These are phyloP conservation scores for Dasypolia templi DNA, from an alignment of 2,888 invertebrate species.

Conservation along the genomic window DNA sequence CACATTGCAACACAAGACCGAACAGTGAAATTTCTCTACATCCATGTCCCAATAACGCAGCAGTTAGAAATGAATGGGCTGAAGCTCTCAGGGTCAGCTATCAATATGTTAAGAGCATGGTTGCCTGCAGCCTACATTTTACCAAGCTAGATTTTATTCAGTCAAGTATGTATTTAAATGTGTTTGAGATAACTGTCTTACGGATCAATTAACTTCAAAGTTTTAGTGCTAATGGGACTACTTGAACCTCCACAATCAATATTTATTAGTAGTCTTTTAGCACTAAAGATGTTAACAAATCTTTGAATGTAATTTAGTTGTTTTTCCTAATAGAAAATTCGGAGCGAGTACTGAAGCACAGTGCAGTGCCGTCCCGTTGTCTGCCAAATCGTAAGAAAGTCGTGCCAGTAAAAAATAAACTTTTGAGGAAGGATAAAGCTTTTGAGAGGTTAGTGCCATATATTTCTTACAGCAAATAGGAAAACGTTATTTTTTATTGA, in stretches of 20 bases:
- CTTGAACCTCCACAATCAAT: too few species aligned
- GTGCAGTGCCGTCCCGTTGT: slow-evolving; percentile 61
- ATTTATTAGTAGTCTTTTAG: background rate
- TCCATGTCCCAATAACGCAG: slow-evolving; percentile 58
- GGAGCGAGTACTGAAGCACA: slow-evolving; percentile 53
- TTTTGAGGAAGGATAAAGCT: slow-evolving; percentile 26
- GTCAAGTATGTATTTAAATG: slow-evolving; percentile 51
- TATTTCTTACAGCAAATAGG: background rate
- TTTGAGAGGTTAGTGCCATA: slow-evolving; percentile 35
- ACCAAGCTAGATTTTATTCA: slow-evolving; percentile 54
- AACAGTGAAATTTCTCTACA: slow-evolving; percentile 54
- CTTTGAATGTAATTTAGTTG: background rate
- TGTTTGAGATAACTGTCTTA: background rate
- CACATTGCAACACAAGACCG: slow-evolving; percentile 56
- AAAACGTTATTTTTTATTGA: too few species aligned
- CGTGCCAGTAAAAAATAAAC: slow-evolving; percentile 18
- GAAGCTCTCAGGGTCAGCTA: slow-evolving; percentile 58
- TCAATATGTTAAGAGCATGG: slow-evolving; percentile 58
- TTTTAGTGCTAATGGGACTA: background rate
- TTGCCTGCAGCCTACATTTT: slow-evolving; percentile 64
- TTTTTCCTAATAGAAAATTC: slow-evolving; percentile 41
- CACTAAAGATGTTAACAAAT: background rate
- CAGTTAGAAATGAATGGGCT: slow-evolving; percentile 61
- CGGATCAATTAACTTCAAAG: background rate
- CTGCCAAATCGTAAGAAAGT: slow-evolving; percentile 47